Conservation (phyloP, 2,888 invertebrate species). For the Eremobia ochroleuca region DNA sequence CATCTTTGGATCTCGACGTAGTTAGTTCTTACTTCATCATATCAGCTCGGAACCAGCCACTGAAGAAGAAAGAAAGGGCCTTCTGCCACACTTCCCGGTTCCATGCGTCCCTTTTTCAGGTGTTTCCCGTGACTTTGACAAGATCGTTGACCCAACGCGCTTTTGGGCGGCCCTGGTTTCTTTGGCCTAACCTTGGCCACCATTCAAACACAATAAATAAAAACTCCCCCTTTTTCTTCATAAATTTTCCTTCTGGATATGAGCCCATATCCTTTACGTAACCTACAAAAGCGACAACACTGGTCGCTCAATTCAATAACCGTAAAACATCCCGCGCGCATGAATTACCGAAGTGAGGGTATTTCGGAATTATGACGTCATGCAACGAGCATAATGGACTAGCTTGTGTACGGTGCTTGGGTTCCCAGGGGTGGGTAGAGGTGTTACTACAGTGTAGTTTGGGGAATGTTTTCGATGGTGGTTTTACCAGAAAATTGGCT, state of each 20-base stretch:
- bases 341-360: slow-evolving; percentile 79
- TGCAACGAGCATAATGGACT: slow-evolving; percentile 65
- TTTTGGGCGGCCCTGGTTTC: background rate
- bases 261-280: background rate
- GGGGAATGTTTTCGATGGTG: background rate
- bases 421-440: slow-evolving; percentile 10
- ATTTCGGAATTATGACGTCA: slow-evolving; percentile 82
- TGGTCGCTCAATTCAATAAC: slow-evolving; percentile 64
- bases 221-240: background rate
- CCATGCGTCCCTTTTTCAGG: too few species aligned
- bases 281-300: slow-evolving; percentile 35
- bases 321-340: slow-evolving; percentile 76
- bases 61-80: too few species aligned
- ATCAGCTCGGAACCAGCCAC: background rate
- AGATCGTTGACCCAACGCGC: background rate
- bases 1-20: background rate
- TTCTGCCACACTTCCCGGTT: background rate
- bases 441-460: slow-evolving; percentile 1
- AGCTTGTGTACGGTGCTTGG: slow-evolving; percentile 23
- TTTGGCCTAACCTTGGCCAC: background rate
- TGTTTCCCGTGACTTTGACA: too few species aligned
- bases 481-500: background rate
- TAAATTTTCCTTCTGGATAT: background rate
- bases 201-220: background rate
- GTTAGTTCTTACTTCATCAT: too few species aligned